phyloP scores from a whole-genome alignment of 2,888 invertebrate species.

The Zygaena filipendulae region DNA sequence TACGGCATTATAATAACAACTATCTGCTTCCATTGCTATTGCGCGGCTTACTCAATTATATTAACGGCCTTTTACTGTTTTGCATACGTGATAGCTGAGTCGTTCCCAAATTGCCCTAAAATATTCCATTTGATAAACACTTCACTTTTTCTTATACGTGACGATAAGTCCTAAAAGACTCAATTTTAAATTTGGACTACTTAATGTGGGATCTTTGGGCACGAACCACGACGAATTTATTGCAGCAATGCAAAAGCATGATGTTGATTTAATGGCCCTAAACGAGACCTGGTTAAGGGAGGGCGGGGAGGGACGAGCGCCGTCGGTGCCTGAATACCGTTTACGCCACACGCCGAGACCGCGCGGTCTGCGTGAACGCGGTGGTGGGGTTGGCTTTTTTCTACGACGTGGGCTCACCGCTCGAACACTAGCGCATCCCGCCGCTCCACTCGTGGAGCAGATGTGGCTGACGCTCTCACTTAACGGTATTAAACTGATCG shows the following conservation, averaged over 20 bases:
- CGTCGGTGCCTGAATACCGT: constrained; percentile 1
- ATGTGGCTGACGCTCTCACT: constrained; percentile 3
- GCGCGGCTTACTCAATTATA: too few species aligned
- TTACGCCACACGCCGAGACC: constrained; percentile 1
- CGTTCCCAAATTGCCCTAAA: too few species aligned
- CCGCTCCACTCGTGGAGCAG: constrained; percentile 1
- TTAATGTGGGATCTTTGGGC: constrained; percentile 2
- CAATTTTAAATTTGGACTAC: too few species aligned
- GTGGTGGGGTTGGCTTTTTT: constrained; percentile 13
- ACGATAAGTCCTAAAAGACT: too few species aligned
- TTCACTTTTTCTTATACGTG: too few species aligned
- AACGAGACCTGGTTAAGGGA: constrained; percentile 5
- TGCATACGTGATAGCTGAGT: too few species aligned
- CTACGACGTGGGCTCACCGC: constrained; percentile 18
- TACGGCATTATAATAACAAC: too few species aligned
- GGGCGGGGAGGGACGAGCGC: constrained; percentile 1
- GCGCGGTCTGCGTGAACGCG: not conserved
- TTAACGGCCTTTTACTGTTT: too few species aligned
- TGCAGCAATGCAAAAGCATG: constrained; percentile 1
- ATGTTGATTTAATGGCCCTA: constrained; percentile 4
- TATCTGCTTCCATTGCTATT: too few species aligned
- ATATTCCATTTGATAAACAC: too few species aligned
- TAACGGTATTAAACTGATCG: not conserved
- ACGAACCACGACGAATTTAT: too few species aligned
- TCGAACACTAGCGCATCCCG: constrained; percentile 1